A percentile compares a stretch with the other conserved stretches of the same genome.
Conservation (phyloP, 2,888 invertebrate genomes). For the Orthonychiurus folsomi region DNA sequence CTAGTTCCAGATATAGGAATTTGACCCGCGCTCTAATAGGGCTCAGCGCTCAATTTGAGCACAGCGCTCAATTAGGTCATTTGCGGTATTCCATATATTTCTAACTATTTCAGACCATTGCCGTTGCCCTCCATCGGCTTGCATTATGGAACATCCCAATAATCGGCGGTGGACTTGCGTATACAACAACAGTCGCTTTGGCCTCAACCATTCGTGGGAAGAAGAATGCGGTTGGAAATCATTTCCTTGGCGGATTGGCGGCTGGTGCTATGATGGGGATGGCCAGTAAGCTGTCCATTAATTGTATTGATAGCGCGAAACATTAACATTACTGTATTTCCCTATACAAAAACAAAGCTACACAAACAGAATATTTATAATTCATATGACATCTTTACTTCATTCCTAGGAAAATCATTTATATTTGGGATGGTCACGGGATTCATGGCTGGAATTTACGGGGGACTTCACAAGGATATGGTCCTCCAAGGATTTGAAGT, state of each 20-base stretch:
- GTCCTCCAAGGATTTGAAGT: constrained; percentile 15
- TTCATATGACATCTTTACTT: no score
- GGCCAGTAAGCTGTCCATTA: constrained; percentile 25
- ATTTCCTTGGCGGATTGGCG: constrained; percentile 23
- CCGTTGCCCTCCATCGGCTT: constrained; percentile 17
- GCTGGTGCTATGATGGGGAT: constrained; percentile 27
- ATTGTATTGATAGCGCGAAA: background rate
- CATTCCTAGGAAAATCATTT: background rate
- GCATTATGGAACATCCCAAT: constrained; percentile 21
- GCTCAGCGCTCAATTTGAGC: no score
- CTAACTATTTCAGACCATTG: constrained; percentile 18
- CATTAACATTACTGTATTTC: no score
- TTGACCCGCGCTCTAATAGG: no score
- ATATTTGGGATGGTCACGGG: constrained; percentile 15
- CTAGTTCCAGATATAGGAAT: no score
- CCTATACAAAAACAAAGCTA: no score
- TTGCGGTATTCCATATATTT: no score
- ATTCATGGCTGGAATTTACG: constrained; percentile 14
- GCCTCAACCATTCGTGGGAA: constrained; percentile 22
- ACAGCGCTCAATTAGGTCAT: no score
- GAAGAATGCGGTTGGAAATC: constrained; percentile 25
- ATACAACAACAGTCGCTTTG: constrained; percentile 16
- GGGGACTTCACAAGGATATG: constrained; percentile 21
- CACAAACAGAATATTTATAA: no score
- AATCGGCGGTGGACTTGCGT: constrained; percentile 31